A percentile compares a stretch with the other conserved stretches of the same genome.
These are phyloP conservation scores for Psilopsiagon aurifrons DNA, from an alignment of 2,113 vertebrate species.

Conservation along the genomic window DNA sequence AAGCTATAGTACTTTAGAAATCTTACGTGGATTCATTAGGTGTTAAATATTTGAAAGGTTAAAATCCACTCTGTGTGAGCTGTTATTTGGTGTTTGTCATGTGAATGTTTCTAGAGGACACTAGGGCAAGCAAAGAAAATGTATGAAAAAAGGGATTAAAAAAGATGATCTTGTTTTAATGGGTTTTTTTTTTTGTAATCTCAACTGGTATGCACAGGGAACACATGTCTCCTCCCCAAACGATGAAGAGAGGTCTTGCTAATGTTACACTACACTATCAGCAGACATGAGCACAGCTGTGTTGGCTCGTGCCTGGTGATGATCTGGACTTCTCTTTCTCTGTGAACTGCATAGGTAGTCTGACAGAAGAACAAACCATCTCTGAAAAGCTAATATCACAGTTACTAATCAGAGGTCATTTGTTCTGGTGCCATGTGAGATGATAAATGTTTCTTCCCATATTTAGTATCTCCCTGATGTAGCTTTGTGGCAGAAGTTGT, in stretches of 20 bases:
- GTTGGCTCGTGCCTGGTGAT: background rate
- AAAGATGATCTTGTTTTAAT: background rate
- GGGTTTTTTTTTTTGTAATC: conserved; percentile 3
- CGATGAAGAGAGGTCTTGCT: background rate
- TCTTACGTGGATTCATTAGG: background rate
- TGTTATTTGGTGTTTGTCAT: conserved; percentile 8
- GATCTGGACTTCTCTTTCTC: background rate
- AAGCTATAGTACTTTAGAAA: conserved; percentile 12
- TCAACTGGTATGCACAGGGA: background rate
- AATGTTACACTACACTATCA: background rate
- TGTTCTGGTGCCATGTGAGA: background rate
- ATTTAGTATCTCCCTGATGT: background rate
- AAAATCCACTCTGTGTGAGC: conserved; percentile 4
- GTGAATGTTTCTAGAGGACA: background rate
- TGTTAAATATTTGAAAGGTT: background rate
- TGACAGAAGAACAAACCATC: background rate
- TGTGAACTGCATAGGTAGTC: background rate
- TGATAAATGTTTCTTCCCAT: background rate
- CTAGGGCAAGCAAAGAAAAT: conserved; percentile 8
- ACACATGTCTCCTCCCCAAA: background rate
- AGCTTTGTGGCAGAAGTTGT: background rate
- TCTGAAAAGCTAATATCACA: background rate
- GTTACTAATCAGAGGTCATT: background rate
- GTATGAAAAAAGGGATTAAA: background rate
- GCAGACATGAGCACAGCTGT: background rate